Evolutionary conservation across 1,140 invertebrate genomes (phyloP), one percentile per base, ranked within the genome.

Genomic region (Adelges cooleyi): DNA sequence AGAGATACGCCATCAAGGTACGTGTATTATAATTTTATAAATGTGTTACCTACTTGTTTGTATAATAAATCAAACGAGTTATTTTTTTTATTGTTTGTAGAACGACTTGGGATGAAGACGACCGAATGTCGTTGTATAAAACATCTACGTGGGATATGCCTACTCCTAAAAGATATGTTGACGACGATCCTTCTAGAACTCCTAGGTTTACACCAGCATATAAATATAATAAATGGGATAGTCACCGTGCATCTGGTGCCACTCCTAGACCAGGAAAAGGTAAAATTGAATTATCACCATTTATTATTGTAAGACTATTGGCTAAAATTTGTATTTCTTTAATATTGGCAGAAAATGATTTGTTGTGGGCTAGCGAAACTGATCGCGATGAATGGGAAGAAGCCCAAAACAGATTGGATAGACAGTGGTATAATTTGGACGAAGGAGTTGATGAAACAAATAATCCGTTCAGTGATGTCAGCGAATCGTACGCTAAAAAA

Each of bases 391-490:
- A 87, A 36, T 97, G 92, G 92, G 90, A 96, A 74, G 87, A 92
- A 72, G 94, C 98, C 70, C 90, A 98, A 75, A 86, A 87, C 69
- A 81, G 92, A 52, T 72, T 98, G 3, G 96, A 99, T 72, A 77
- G 95, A 53, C 93, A 96, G 71, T 99, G 96, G 95, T 99, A 99
- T 74, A 86, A 85, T 53, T 84, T 97, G 75, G 93, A 94, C 71
- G 90, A 92, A 77, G 93, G 84, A 53, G 90, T 93, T 73, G 92
- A 97, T 71, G 91, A 95, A 67, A 88, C 92, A 70, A 85, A 90
- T 46, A 94, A 93, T 76, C 92, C 94, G 0, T 99, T 99, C 76
- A 81, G 85, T 6, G 85, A 86, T 59, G 84, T 95, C 4, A 92
- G 90, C 67, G 84, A 90, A 22, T 92, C 95, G 40, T 97, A 97